Conservation (phyloP, 2,113 vertebrate genomes). For the Thomomys bottae region DNA sequence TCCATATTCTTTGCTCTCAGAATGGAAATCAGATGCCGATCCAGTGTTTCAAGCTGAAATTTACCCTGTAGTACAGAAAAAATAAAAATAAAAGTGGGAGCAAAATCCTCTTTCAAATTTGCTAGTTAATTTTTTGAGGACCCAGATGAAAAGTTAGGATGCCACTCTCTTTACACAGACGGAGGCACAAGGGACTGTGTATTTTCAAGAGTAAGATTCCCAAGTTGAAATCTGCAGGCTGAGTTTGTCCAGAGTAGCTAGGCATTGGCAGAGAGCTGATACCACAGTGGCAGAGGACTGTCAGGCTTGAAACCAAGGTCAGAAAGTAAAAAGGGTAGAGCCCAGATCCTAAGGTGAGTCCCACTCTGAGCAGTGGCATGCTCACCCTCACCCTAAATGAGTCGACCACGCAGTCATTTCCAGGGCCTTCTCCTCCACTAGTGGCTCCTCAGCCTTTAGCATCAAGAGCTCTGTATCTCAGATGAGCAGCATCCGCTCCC, state of each 20-base stretch:
- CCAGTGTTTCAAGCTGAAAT: not conserved
- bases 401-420: too few species aligned
- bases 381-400: too few species aligned
- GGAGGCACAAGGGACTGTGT: rapidly evolving
- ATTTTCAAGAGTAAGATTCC: not conserved
- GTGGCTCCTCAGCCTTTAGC: too few species aligned
- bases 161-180: too few species aligned
- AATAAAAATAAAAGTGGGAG: not conserved
- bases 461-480: too few species aligned
- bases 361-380: not conserved
- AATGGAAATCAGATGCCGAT: not conserved
- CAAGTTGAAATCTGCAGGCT: not conserved
- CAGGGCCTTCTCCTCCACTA: too few species aligned
- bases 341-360: not conserved
- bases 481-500: too few species aligned
- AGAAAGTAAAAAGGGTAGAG: not conserved
- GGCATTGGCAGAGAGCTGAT: not conserved
- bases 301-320: not conserved
- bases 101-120: not conserved
- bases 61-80: not conserved
- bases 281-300: rapidly evolving
- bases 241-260: not conserved
- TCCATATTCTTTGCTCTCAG: not conserved
- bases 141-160: too few species aligned
- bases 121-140: not conserved